These are phyloP conservation scores for Scrobipalpa atriplicella DNA, from an alignment of 2,888 invertebrate genomes.

Conservation along the genomic window DNA sequence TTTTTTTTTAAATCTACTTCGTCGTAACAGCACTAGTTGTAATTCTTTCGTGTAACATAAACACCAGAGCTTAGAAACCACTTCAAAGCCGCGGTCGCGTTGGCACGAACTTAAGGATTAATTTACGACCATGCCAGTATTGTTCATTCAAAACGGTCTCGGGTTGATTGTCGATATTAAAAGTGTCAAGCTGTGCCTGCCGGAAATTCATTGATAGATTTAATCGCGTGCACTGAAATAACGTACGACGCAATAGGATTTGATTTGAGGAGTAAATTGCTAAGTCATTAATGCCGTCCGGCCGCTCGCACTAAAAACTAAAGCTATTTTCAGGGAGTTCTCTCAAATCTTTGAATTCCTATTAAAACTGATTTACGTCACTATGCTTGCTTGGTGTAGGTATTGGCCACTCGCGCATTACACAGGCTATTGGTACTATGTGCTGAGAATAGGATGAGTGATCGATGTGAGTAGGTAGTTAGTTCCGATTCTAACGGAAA, in stretches of 20 bases:
- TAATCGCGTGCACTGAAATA: constrained; percentile 77
- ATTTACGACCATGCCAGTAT: constrained; percentile 75
- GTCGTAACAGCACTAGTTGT: neutral
- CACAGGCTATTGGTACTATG: neutral
- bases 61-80: constrained; percentile 29
- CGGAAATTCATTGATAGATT: constrained; percentile 83
- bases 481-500: too few relatives aligned
- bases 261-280: constrained; percentile 78
- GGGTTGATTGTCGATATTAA: constrained; percentile 78
- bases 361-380: constrained; percentile 56
- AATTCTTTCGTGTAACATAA: neutral
- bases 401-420: constrained; percentile 10
- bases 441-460: neutral
- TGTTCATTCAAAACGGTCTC: constrained; percentile 76
- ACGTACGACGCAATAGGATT: constrained; percentile 64
- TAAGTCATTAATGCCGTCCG: constrained; percentile 80
- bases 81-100: constrained; percentile 45
- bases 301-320: constrained; percentile 69
- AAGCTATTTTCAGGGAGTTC: constrained; percentile 66
- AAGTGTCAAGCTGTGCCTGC: constrained; percentile 76
- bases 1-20: neutral
- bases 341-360: constrained; percentile 57
- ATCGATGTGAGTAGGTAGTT: too few relatives aligned
- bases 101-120: constrained; percentile 66
- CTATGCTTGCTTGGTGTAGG: constrained; percentile 31